Conservation (phyloP, 2,797 vertebrate species). For the Sebastes miniatus region DNA sequence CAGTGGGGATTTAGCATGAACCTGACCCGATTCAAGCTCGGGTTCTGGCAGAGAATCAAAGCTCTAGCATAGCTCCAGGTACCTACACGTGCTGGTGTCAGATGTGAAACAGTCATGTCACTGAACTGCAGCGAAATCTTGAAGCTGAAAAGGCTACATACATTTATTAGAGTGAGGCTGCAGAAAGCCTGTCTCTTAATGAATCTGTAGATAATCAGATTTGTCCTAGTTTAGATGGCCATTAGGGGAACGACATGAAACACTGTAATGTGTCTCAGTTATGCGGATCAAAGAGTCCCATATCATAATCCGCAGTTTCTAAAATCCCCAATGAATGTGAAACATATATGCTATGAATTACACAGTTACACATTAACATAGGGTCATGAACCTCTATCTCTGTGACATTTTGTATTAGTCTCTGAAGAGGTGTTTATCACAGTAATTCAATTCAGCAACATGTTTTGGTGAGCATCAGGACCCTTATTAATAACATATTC, state of each 20-base stretch:
- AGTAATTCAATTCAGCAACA: neutral
- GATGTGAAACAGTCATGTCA: neutral
- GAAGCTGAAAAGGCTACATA: neutral
- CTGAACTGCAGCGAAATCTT: neutral
- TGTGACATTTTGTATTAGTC: neutral
- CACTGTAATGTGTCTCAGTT: constrained; percentile 16
- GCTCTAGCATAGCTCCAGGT: neutral
- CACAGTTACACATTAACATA: neutral
- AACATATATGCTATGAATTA: constrained; percentile 12
- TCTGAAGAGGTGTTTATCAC: neutral
- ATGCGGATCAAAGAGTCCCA: constrained; percentile 27
- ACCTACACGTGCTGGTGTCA: neutral
- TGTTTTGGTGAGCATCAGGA: neutral
- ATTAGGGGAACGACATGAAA: constrained; percentile 22
- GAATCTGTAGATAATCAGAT: constrained; percentile 32
- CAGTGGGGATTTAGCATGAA: too few relatives aligned
- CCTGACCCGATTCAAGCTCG: too few relatives aligned
- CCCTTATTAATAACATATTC: neutral
- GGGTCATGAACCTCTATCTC: neutral
- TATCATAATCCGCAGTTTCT: constrained; percentile 7
- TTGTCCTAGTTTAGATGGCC: constrained; percentile 36
- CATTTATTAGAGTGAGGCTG: neutral
- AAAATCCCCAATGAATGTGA: neutral
- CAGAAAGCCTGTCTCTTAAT: neutral
- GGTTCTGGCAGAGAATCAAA: too few relatives aligned